Evolutionary conservation across 2,888 invertebrate species (phyloP).

Genomic region (Rotaria sp.): DNA sequence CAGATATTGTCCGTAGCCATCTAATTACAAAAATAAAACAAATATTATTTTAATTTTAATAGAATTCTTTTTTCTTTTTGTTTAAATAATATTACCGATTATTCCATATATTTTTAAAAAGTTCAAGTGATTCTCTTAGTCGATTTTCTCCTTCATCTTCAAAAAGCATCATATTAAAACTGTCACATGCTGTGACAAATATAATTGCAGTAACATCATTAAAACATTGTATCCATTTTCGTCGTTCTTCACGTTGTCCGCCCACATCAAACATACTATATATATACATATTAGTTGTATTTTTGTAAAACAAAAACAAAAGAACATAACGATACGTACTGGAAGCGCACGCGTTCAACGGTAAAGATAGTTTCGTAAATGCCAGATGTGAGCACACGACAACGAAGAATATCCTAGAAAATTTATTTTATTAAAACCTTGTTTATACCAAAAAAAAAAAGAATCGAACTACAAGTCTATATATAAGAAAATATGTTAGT

Average conservation of each 20-base stretch:
- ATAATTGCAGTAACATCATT: constrained; percentile 99
- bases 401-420: constrained; percentile 87
- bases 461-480: no score
- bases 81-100: constrained; percentile 66
- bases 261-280: constrained; percentile 98
- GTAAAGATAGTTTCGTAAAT: constrained; percentile 99
- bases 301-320: no score
- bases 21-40: constrained; percentile 58
- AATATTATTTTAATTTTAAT: no score
- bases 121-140: constrained; percentile 89
- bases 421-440: no score
- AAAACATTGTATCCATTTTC: constrained; percentile 99
- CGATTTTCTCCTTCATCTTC: constrained; percentile 99
- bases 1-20: constrained; percentile 99
- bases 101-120: constrained; percentile 99
- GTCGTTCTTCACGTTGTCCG: constrained; percentile 95
- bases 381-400: constrained; percentile 98
- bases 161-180: constrained; percentile 97
- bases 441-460: no score
- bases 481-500: no score
- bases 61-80: no score
- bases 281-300: neutral
- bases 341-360: constrained; percentile 99
- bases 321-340: constrained; percentile 58
- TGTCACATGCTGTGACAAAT: constrained; percentile 98